A percentile compares a stretch with the other conserved stretches of the same genome.
Evolutionary conservation across 2,113 vertebrate species (phyloP).

Genomic region (Triplophysa dalaica): DNA sequence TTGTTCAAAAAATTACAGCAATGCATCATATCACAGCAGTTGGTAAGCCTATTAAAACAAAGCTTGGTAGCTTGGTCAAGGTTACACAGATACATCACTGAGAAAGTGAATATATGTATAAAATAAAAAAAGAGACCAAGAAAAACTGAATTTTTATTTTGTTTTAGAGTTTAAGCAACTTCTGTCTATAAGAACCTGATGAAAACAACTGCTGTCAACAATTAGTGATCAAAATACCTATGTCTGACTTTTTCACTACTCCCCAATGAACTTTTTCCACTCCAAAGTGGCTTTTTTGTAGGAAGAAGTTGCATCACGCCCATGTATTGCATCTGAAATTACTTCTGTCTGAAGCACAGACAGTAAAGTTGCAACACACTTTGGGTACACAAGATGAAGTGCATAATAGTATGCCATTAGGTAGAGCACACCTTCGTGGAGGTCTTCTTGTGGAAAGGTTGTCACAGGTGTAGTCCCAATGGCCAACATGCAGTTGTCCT

Average conservation of each 20-base stretch:
- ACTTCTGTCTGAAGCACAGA: slow-evolving; percentile 51
- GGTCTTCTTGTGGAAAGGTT: too few relatives aligned
- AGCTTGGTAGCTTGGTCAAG: too few relatives aligned
- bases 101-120: too few relatives aligned
- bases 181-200: not conserved
- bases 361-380: slow-evolving; percentile 38
- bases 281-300: slow-evolving; percentile 41
- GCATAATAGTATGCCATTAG: slow-evolving; percentile 48
- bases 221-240: too few relatives aligned
- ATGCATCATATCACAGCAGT: not conserved
- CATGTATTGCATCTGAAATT: slow-evolving; percentile 41
- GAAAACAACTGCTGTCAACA: not conserved
- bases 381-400: slow-evolving; percentile 26
- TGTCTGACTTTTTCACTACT: too few relatives aligned
- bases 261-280: slow-evolving; percentile 37
- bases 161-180: not conserved
- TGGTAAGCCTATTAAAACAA: not conserved
- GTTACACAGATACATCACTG: too few relatives aligned
- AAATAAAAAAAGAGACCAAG: not conserved
- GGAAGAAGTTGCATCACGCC: slow-evolving; percentile 39
- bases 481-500: too few relatives aligned
- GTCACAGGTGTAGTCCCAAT: too few relatives aligned
- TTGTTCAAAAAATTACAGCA: too few relatives aligned
- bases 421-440: slow-evolving; percentile 25
- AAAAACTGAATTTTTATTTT: not conserved